Evolutionary conservation across 2,888 invertebrate genomes (phyloP), one percentile per base, ranked within the genome.

Genomic region (Drosophila paramelanica): DNA sequence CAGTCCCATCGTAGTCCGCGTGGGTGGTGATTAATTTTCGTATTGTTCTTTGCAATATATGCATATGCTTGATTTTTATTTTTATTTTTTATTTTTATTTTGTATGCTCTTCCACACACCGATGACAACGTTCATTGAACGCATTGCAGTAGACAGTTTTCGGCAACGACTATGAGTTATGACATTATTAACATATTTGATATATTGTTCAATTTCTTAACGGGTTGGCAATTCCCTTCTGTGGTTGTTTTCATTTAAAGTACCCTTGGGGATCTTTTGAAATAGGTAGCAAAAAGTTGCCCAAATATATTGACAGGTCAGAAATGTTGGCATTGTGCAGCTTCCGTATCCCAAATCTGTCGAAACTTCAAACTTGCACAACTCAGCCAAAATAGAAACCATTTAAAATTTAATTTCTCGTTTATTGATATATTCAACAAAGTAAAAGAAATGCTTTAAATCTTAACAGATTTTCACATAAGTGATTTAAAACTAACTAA

Each of bases 11-110:
- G 27, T 23, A 31, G 45, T 42, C 49, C 17, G 56, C 25, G 88
- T 82, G 83, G 83, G 88, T 39, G 88, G 69, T 84, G 83, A 84
- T 84, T 84, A 84, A 84, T 84, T 88, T 78, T 50, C 69, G 68
- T 82, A 85, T 84, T 84, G 86, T 84, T 82, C 80, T 79, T 68
- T 62, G 49, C 66, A 56, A 49, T 73, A 73, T 70, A 73, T 64
- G 77, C 64, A 17, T 33, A 33, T 45, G 23, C 23, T 3, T 23
- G 3, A 27, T 39, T 45, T 23, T 60, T 57, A 23, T 59, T n/a
- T 33, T 36, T 49, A 27, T 43, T 62, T 62, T 59, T 71, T 43
- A 57, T 50, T 70, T 80, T 47, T 46, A 36, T 51, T 52, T 65
- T 47, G 17, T 65, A 38, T 43, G 33, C 59, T 33, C 31, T 56